Conservation (phyloP, 2,888 invertebrate genomes). For the Catocala nupta region DNA sequence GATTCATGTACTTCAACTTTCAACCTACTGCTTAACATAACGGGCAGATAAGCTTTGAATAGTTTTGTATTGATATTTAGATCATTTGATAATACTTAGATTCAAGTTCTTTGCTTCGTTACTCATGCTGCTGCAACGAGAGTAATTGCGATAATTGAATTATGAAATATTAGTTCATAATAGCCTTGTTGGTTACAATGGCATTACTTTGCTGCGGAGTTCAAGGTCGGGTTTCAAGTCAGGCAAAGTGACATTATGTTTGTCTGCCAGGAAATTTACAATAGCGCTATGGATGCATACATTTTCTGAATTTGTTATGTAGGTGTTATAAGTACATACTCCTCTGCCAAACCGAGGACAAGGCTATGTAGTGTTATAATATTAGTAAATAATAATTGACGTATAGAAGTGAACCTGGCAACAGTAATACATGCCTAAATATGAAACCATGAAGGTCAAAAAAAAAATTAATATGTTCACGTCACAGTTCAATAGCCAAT, state of each 20-base stretch:
- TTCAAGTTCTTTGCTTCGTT: background rate
- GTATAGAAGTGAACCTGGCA: slow-evolving; percentile 39
- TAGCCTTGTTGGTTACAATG: too few species aligned
- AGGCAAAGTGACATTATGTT: too few species aligned
- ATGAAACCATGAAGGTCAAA: slow-evolving; percentile 58
- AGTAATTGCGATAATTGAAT: too few species aligned
- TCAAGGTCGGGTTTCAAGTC: too few species aligned
- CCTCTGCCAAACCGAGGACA: too few species aligned
- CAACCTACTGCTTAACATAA: slow-evolving; percentile 6
- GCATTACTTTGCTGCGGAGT: too few species aligned
- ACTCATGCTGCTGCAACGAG: too few species aligned
- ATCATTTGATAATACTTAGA: background rate
- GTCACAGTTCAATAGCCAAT: slow-evolving; percentile 48
- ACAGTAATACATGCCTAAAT: slow-evolving; percentile 45
- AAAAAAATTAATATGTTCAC: slow-evolving; percentile 55
- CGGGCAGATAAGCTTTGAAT: background rate
- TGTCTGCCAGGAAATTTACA: too few species aligned
- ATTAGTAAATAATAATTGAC: slow-evolving; percentile 13
- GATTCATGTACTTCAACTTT: slow-evolving; percentile 12
- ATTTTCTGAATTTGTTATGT: too few species aligned
- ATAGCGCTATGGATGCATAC: too few species aligned
- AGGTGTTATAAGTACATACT: too few species aligned
- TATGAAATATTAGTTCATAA: too few species aligned
- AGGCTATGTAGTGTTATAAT: background rate
- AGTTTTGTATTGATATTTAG: slow-evolving; percentile 13